Percentiles rank a stretch among this genome's conserved stretches.
Evolutionary conservation across 1,140 invertebrate genomes (phyloP).

Genomic region (Ostrea edulis): DNA sequence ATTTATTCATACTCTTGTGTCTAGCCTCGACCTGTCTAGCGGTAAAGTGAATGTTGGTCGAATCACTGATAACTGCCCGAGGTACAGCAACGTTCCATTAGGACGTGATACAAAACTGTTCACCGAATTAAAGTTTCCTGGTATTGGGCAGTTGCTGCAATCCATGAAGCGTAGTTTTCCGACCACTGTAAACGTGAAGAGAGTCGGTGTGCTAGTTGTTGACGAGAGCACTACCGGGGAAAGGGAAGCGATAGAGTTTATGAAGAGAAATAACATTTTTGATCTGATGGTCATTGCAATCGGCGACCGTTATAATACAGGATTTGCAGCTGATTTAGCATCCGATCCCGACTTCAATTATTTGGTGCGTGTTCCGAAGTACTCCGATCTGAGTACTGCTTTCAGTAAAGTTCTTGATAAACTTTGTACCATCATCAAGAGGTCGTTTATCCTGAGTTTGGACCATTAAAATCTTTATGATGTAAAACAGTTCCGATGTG

Average conservation of each 20-base stretch:
- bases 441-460: neutral
- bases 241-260: conserved; percentile 54
- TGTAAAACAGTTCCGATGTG: neutral
- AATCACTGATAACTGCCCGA: conserved; percentile 60
- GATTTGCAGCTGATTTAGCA: conserved; percentile 52
- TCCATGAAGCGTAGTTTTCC: conserved; percentile 53
- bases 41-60: conserved; percentile 56
- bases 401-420: conserved; percentile 46
- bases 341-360: conserved; percentile 61
- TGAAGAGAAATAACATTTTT: conserved; percentile 51
- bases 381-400: conserved; percentile 38
- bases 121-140: conserved; percentile 57
- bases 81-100: conserved; percentile 55
- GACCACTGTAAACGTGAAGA: conserved; percentile 53
- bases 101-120: conserved; percentile 51
- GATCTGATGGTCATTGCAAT: conserved; percentile 62
- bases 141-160: conserved; percentile 49
- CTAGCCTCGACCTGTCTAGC: conserved; percentile 50
- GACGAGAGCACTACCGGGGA: conserved; percentile 61
- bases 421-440: conserved; percentile 37
- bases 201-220: conserved; percentile 62
- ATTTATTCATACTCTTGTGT: conserved; percentile 59
- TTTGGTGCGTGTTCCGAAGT: conserved; percentile 59
- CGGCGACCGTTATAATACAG: conserved; percentile 51
- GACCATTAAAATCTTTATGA: neutral